phyloP scores from a whole-genome alignment of 2,888 invertebrate genomes.

The Pandemis cinnamomeana region DNA sequence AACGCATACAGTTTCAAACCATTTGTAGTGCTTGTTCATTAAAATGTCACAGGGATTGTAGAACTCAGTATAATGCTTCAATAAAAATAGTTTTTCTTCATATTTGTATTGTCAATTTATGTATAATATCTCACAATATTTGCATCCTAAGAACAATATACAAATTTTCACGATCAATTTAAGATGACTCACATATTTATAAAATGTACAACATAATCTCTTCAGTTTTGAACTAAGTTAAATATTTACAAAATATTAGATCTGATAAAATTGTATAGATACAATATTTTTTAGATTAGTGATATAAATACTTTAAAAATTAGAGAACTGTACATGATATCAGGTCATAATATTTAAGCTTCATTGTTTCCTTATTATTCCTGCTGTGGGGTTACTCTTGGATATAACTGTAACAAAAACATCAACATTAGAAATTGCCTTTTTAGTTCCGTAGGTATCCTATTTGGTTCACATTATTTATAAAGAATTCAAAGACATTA shows the following conservation, averaged over 20 bases:
- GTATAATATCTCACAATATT: conserved; percentile 82
- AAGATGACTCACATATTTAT: conserved; percentile 82
- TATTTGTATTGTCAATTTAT: conserved; percentile 83
- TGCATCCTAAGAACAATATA: conserved; percentile 79
- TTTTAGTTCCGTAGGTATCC: background rate
- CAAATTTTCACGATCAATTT: conserved; percentile 78
- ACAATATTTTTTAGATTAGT: conserved; percentile 77
- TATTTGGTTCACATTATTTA: no score
- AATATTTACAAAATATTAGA: conserved; percentile 84
- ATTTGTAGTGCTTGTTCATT: background rate
- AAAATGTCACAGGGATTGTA: background rate
- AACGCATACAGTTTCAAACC: background rate
- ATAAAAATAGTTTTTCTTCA: conserved; percentile 46
- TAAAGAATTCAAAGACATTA: no score
- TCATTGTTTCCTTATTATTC: conserved; percentile 64
- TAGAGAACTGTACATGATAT: conserved; percentile 77
- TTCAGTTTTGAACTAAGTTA: conserved; percentile 80
- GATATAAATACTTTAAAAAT: conserved; percentile 83
- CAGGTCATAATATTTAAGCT: conserved; percentile 66
- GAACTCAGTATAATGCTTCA: conserved; percentile 1
- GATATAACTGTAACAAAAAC: conserved; percentile 84
- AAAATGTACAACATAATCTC: conserved; percentile 85
- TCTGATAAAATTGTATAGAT: conserved; percentile 83
- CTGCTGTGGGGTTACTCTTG: conserved; percentile 86
- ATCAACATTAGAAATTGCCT: conserved; percentile 9